These are phyloP conservation scores for Orchestes rusci DNA, from an alignment of 2,888 invertebrate species.

Conservation along the genomic window DNA sequence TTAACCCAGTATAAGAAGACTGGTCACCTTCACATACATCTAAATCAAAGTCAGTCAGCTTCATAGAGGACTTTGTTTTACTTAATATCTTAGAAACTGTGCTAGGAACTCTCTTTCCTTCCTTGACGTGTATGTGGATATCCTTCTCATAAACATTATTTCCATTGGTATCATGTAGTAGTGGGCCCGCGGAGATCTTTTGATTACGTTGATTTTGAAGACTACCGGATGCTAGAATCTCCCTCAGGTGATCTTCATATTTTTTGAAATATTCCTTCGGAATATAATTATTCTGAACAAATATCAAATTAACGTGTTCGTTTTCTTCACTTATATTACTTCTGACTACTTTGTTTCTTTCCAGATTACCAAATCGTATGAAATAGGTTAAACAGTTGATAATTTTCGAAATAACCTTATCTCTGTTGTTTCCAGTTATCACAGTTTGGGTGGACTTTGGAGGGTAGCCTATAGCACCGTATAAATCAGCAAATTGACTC, in stretches of 20 bases:
- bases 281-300: slow-evolving; percentile 34
- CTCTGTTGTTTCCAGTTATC: slow-evolving; percentile 62
- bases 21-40: background rate
- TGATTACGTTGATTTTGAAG: too few relatives aligned
- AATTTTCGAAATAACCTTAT: slow-evolving; percentile 60
- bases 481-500: slow-evolving; percentile 82
- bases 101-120: too few relatives aligned
- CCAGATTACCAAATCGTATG: slow-evolving; percentile 68
- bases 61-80: slow-evolving; percentile 2
- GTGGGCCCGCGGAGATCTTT: too few relatives aligned
- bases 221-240: too few relatives aligned
- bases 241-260: slow-evolving; percentile 37
- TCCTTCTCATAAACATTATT: too few relatives aligned
- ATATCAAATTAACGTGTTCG: slow-evolving; percentile 37
- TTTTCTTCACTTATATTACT: slow-evolving; percentile 34
- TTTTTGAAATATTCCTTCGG: slow-evolving; percentile 38
- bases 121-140: too few relatives aligned
- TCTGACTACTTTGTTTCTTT: slow-evolving; percentile 37
- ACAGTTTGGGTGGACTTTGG: slow-evolving; percentile 72
- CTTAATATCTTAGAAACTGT: background rate
- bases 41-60: background rate
- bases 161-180: too few relatives aligned
- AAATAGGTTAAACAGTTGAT: slow-evolving; percentile 80
- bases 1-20: background rate
- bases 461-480: slow-evolving; percentile 77